Evolutionary conservation across 30 jellyfish, hydroid and myxozoan genomes (phyloP).

Genomic region (Rhopilema esculentum): DNA sequence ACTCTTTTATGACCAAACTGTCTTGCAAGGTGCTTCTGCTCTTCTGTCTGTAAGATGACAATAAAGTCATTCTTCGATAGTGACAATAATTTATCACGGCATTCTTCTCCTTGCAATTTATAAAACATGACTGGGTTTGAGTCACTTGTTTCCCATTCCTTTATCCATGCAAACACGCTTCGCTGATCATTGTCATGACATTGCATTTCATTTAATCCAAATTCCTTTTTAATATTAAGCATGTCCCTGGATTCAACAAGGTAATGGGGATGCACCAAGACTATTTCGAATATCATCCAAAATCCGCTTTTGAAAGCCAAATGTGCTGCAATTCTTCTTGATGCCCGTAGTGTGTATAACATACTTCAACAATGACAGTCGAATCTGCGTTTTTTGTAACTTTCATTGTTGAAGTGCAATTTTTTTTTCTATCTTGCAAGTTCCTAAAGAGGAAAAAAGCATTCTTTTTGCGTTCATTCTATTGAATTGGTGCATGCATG

Average conservation of each 20-base stretch:
- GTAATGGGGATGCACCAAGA: not conserved
- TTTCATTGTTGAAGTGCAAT: conserved; percentile 57
- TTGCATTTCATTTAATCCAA: no score
- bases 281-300: conserved; percentile 1
- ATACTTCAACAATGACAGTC: not conserved
- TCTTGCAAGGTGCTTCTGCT: not conserved
- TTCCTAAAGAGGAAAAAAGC: conserved; percentile 17
- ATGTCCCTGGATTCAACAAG: not conserved
- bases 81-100: not conserved
- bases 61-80: conserved; percentile 14
- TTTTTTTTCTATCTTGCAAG: conserved; percentile 35
- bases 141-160: conserved; percentile 42
- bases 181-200: conserved; percentile 51
- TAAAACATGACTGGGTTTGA: conserved; percentile 44
- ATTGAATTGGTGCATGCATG: not conserved
- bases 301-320: not conserved
- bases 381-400: not conserved
- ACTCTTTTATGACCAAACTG: conserved; percentile 26
- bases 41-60: conserved; percentile 37
- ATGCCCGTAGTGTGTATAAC: conserved; percentile 48
- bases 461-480: not conserved
- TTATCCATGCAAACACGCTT: conserved; percentile 46
- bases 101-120: conserved; percentile 35
- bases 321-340: conserved; percentile 11
- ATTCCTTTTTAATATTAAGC: no score